Conservation (phyloP, 2,113 vertebrate species). For the Ovis canadensis region DNA sequence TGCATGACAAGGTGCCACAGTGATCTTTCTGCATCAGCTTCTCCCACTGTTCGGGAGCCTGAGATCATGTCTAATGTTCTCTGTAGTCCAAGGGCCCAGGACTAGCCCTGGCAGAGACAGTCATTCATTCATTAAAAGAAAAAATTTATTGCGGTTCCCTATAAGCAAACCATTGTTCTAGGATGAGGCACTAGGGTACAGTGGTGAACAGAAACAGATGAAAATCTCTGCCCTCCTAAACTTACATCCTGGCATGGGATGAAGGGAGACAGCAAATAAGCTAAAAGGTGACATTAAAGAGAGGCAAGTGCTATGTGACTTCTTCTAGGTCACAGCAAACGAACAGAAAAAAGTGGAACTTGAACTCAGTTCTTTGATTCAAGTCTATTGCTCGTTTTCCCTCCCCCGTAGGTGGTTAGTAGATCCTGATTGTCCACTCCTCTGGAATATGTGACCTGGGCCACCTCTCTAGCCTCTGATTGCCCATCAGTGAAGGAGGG, state of each 20-base stretch:
- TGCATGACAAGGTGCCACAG: rapidly evolving
- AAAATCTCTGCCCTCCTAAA: background rate
- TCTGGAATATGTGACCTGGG: background rate
- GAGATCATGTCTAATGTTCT: background rate
- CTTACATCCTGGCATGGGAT: background rate
- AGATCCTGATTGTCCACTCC: background rate
- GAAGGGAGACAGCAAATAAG: background rate
- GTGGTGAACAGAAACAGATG: background rate
- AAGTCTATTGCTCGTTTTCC: background rate
- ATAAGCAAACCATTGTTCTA: background rate
- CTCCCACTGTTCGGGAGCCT: background rate
- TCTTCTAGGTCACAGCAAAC: background rate
- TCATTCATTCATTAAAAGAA: background rate
- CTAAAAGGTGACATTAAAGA: background rate
- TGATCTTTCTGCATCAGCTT: background rate
- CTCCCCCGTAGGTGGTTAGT: background rate
- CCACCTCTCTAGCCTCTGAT: background rate
- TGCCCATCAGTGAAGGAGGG: background rate
- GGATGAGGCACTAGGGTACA: background rate
- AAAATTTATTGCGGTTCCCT: background rate
- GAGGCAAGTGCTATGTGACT: background rate
- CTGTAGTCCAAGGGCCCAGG: background rate
- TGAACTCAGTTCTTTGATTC: background rate
- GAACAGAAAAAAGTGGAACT: background rate
- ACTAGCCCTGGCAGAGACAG: background rate